Evolutionary conservation across 2,888 invertebrate species (phyloP).

Genomic region (Diplazon laetatorius): DNA sequence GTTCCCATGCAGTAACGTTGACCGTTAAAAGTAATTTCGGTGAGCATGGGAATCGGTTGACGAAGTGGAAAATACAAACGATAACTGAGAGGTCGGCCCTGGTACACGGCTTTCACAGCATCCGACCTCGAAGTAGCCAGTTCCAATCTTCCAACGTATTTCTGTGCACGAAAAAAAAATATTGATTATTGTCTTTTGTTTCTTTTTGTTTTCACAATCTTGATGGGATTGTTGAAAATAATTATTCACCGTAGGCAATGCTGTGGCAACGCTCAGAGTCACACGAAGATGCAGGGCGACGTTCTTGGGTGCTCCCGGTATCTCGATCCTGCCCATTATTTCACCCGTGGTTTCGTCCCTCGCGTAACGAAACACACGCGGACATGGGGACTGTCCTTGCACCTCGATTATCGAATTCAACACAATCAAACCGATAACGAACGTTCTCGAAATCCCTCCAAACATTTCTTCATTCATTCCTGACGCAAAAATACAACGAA

Average conservation of each 20-base stretch:
- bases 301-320: conserved; percentile 70
- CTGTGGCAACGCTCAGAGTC: conserved; percentile 69
- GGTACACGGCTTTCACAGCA: conserved; percentile 70
- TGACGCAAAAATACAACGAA: background rate
- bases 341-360: conserved; percentile 67
- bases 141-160: conserved; percentile 76
- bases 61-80: conserved; percentile 76
- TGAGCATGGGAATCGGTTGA: conserved; percentile 75
- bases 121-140: conserved; percentile 72
- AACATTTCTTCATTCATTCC: conserved; percentile 47
- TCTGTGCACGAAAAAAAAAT: conserved; percentile 64
- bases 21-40: conserved; percentile 74
- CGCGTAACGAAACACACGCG: conserved; percentile 73
- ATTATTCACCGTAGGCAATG: conserved; percentile 71
- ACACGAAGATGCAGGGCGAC: conserved; percentile 70
- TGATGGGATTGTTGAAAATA: background rate
- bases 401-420: conserved; percentile 27
- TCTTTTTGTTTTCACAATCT: too few species aligned
- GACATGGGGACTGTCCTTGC: conserved; percentile 70
- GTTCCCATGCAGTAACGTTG: conserved; percentile 72
- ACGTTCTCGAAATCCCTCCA: conserved; percentile 26
- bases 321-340: conserved; percentile 72
- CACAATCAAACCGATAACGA: conserved; percentile 50
- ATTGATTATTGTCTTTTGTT: too few species aligned
- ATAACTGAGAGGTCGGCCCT: conserved; percentile 74